Conservation (phyloP, 2,797 vertebrate genomes). For the Echiichthys vipera region DNA sequence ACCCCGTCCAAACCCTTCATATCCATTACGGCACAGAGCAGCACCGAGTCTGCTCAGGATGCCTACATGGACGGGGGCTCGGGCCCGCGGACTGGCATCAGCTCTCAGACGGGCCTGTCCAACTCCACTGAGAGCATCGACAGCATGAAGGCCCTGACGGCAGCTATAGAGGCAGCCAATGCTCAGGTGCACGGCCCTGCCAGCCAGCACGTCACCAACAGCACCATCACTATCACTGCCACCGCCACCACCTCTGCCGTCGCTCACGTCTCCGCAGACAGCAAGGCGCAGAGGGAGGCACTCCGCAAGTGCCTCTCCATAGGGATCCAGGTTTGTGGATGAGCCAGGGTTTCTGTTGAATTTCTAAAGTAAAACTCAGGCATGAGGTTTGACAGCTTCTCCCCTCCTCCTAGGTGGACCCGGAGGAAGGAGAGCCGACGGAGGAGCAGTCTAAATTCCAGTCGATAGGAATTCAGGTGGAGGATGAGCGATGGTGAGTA, state of each 20-base stretch:
- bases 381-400: slow-evolving; percentile 27
- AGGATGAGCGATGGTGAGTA: slow-evolving; percentile 95
- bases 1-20: slow-evolving; percentile 99
- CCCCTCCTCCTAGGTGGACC: slow-evolving; percentile 89
- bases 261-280: slow-evolving; percentile 66
- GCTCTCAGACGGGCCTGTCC: slow-evolving; percentile 95
- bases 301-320: slow-evolving; percentile 91
- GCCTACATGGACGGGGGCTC: slow-evolving; percentile 95
- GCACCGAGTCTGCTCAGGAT: slow-evolving; percentile 99
- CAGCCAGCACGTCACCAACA: slow-evolving; percentile 95
- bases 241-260: slow-evolving; percentile 72
- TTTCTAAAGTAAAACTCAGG: neutral
- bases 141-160: slow-evolving; percentile 99
- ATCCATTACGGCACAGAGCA: slow-evolving; percentile 99
- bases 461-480: slow-evolving; percentile 98
- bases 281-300: slow-evolving; percentile 91
- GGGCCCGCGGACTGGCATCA: slow-evolving; percentile 89
- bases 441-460: slow-evolving; percentile 95
- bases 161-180: slow-evolving; percentile 98
- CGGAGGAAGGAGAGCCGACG: slow-evolving; percentile 87
- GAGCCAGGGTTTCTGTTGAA: neutral
- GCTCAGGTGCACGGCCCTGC: slow-evolving; percentile 96
- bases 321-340: slow-evolving; percentile 82
- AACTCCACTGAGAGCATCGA: slow-evolving; percentile 99
- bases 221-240: slow-evolving; percentile 84